Evolutionary conservation across 2,113 vertebrate genomes (phyloP), one percentile per base, ranked within the genome.

Genomic region (Hirundichthys speculiger): DNA sequence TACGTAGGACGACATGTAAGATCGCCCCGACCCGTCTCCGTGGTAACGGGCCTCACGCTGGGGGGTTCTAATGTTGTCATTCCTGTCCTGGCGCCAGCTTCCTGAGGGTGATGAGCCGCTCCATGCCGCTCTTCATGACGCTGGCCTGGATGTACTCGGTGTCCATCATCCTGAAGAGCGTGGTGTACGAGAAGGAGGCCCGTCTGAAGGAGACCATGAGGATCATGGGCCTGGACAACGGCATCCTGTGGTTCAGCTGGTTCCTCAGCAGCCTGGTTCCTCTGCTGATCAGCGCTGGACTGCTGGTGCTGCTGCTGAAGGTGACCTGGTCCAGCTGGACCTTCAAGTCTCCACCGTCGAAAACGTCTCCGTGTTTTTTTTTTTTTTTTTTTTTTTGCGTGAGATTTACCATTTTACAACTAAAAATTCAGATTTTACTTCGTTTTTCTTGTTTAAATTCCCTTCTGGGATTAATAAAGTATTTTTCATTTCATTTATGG

Each of bases 101-200:
- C 86, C 86, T 99, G 65, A 93, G 96, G 5, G 94, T 99, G 41
- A 96, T 97, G 94, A 96, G 96, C 75, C 96, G 96, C 21, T 99
- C 96, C 22, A 96, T 99, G 95, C 97, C 98, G 0, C 95, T 99
- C 18, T 99, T 99, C 89, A 99, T 99, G 96, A 98, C 95, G 0
- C 83, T 99, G 80, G 97, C 98, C 25, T 99, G 98, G 97, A 98
- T 99, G 87, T 99, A 97, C 84, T 98, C 96, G 0, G 98, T 99
- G 83, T 96, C 98, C 18, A 94, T 99, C 73, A 99, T 98, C 80
- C 94, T 99, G 80, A 98, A 99, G 85, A 93, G 96, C 1, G 95
- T 99, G 7, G 98, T 99, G 1, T 98, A 98, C 0, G 97, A 99
- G 90, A 99, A 99, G 84, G 98, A 99, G 86, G 96, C 96, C 0